phyloP scores from a whole-genome alignment of 2,888 invertebrate species.

The Cyrtodaria siliqua region DNA sequence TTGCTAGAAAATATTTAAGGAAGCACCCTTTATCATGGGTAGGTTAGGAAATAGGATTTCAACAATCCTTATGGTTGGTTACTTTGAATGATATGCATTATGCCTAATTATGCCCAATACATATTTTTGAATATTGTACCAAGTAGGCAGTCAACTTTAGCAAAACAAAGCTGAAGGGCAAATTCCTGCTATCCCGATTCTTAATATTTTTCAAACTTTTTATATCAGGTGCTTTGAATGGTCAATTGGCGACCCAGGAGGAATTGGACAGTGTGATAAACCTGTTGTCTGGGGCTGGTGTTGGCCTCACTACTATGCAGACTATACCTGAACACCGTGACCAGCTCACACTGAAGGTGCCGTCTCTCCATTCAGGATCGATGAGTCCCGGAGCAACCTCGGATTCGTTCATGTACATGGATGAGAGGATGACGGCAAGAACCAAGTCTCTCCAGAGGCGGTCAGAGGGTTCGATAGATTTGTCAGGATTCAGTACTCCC shows the following conservation, averaged over 20 bases:
- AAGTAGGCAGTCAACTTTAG: too few species aligned
- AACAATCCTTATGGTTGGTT: too few species aligned
- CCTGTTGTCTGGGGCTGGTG: constrained; percentile 76
- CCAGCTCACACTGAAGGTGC: constrained; percentile 36
- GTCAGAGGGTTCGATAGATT: constrained; percentile 80
- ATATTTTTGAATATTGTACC: too few species aligned
- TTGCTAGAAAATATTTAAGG: too few species aligned
- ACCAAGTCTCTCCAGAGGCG: constrained; percentile 75
- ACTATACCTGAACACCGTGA: constrained; percentile 69
- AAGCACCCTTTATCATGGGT: too few species aligned
- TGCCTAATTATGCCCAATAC: too few species aligned
- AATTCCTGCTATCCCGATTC: too few species aligned
- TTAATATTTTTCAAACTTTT: too few species aligned
- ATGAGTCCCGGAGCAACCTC: constrained; percentile 43
- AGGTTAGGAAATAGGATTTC: too few species aligned
- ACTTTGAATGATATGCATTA: too few species aligned
- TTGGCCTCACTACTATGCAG: constrained; percentile 62
- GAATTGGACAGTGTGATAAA: constrained; percentile 83
- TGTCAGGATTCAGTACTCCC: constrained; percentile 64
- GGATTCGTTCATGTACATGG: constrained; percentile 33
- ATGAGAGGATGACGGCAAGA: constrained; percentile 27
- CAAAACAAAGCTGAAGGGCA: too few species aligned
- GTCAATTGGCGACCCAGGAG: constrained; percentile 80
- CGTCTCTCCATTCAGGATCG: constrained; percentile 15
- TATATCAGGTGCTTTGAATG: constrained; percentile 12